phyloP scores from a whole-genome alignment of 2,888 invertebrate species.

The Xanthia togata region DNA sequence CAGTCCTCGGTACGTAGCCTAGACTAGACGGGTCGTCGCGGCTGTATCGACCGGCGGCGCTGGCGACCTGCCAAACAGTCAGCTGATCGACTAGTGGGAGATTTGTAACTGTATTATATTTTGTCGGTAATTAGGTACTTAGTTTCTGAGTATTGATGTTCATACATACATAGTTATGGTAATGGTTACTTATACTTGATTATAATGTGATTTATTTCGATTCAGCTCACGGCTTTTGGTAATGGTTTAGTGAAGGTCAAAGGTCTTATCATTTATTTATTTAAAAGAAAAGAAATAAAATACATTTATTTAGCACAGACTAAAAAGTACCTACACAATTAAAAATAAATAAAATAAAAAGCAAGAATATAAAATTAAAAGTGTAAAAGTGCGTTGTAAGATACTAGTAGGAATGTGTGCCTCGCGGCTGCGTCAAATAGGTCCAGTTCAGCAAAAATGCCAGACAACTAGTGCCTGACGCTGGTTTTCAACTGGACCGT shows the following conservation, averaged over 20 bases:
- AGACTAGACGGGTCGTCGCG: conserved; percentile 57
- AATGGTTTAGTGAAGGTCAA: background rate
- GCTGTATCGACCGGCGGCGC: conserved; percentile 64
- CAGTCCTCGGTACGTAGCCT: conserved; percentile 28
- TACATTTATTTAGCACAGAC: no score
- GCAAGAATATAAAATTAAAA: no score
- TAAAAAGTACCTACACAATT: no score
- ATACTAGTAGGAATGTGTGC: no score
- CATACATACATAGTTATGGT: background rate
- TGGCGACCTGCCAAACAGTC: conserved; percentile 66
- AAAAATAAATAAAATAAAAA: no score
- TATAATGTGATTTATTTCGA: background rate
- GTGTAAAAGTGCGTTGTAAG: no score
- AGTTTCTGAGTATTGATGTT: background rate
- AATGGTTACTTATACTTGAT: background rate
- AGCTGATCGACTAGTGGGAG: conserved; percentile 54
- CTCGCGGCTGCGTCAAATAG: no score
- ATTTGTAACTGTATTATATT: conserved; percentile 20
- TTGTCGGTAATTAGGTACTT: conserved; percentile 9
- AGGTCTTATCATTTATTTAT: background rate
- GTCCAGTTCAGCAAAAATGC: no score
- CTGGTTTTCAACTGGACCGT: no score
- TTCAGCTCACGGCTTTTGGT: background rate
- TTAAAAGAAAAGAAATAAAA: no score
- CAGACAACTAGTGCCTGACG: no score